Evolutionary conservation across 1,140 invertebrate species (phyloP).

Genomic region (Leguminivora glycinivorella): DNA sequence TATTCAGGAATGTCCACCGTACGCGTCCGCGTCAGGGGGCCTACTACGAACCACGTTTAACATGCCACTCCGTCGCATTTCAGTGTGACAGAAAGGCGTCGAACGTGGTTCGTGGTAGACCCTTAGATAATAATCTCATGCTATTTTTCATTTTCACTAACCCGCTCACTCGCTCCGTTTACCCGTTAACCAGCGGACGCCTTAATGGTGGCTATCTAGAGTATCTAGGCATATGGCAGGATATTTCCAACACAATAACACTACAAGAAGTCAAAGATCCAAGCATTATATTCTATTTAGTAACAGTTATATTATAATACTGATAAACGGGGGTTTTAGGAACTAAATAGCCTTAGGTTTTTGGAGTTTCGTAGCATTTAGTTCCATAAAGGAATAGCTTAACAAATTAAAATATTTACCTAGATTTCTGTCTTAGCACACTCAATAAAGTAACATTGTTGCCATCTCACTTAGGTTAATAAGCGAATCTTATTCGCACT

Average conservation of each 20-base stretch:
- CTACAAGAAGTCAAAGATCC: not conserved
- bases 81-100: too few relatives aligned
- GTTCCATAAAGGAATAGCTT: not conserved
- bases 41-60: too few relatives aligned
- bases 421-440: not conserved
- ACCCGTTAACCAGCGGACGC: too few relatives aligned
- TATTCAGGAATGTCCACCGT: too few relatives aligned
- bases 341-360: constrained; percentile 1
- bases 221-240: not conserved
- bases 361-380: not conserved
- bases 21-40: too few relatives aligned
- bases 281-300: constrained; percentile 12
- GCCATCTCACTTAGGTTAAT: not conserved
- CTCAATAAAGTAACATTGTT: not conserved
- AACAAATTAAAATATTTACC: not conserved
- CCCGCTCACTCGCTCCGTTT: too few relatives aligned
- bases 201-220: not conserved
- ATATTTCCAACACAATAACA: not conserved
- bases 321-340: constrained; percentile 9
- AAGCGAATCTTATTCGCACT: constrained; percentile 60
- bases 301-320: not conserved
- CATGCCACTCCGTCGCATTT: too few relatives aligned
- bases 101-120: too few relatives aligned
- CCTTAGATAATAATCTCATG: too few relatives aligned
- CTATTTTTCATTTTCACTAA: too few relatives aligned